A percentile compares a stretch with the other conserved stretches of the same genome.
Conservation (phyloP, 1,140 invertebrate species). For the Drosophila truncata region DNA sequence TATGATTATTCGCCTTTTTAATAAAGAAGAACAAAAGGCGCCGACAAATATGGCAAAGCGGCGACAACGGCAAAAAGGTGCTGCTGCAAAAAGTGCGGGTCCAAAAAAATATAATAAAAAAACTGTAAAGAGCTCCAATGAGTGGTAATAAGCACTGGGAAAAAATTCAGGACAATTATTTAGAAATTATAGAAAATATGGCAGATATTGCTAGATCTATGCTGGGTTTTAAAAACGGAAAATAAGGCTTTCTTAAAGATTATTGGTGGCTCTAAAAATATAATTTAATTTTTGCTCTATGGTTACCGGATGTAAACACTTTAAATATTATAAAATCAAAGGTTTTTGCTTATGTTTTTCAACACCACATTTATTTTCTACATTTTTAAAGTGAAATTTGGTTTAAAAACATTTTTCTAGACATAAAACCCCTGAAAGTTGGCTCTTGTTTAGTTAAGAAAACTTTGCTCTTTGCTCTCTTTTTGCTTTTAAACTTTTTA, state of each 20-base stretch:
- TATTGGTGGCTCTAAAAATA: no score
- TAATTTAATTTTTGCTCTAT: no score
- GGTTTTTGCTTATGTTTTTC: no score
- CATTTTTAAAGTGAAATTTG: background rate
- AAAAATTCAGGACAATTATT: background rate
- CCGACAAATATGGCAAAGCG: constrained; percentile 82
- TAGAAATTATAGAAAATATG: background rate
- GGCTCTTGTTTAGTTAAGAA: no score
- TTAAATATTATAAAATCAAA: no score
- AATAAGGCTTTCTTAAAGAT: no score
- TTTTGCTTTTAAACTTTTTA: background rate
- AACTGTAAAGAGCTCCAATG: background rate
- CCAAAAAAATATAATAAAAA: constrained; percentile 2
- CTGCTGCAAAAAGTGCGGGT: constrained; percentile 25
- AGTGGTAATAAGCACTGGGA: background rate
- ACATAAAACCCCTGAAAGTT: background rate
- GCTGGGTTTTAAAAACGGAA: background rate
- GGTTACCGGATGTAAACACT: no score
- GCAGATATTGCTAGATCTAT: background rate
- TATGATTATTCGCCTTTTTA: constrained; percentile 84
- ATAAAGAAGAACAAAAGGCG: constrained; percentile 83
- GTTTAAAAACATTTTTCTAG: background rate
- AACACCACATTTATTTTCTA: no score
- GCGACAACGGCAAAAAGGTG: constrained; percentile 5
- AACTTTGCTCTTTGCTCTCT: background rate